Evolutionary conservation across 2,797 vertebrate species (phyloP).

Genomic region (Otolemur crassicaudatus): DNA sequence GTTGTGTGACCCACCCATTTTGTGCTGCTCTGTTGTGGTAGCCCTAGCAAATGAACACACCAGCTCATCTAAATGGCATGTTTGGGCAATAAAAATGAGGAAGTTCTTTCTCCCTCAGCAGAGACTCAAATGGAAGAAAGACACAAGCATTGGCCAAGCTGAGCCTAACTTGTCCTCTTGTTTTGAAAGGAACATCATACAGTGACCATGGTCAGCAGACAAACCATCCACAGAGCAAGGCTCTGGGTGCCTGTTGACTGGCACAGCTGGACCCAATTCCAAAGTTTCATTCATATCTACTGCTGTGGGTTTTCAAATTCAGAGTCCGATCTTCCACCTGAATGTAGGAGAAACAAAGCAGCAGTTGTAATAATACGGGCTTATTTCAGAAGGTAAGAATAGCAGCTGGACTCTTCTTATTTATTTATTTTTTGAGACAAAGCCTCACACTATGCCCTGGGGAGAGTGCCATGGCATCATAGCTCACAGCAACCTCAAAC

Average conservation of each 20-base stretch:
- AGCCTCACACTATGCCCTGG: too few relatives aligned
- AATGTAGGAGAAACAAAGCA: neutral
- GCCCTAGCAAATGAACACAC: neutral
- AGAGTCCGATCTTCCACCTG: accelerated
- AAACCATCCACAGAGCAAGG: accelerated
- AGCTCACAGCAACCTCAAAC: too few relatives aligned
- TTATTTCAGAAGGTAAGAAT: neutral
- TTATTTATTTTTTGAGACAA: too few relatives aligned
- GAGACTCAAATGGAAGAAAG: neutral
- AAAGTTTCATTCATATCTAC: neutral
- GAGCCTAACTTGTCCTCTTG: accelerated
- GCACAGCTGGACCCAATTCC: neutral
- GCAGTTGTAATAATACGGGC: accelerated
- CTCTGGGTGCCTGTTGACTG: accelerated
- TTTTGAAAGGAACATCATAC: neutral
- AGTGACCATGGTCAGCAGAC: neutral
- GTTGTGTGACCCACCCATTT: neutral
- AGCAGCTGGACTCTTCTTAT: neutral
- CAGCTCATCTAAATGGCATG: neutral
- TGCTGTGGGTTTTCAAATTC: neutral
- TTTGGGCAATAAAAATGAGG: neutral
- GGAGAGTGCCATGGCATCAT: too few relatives aligned
- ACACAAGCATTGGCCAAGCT: too few relatives aligned
- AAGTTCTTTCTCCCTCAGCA: neutral
- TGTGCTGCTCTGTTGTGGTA: too few relatives aligned